Base-by-base conservation (phyloP, 1,140 invertebrate species). In the Sycophaga agraensis region DNA sequence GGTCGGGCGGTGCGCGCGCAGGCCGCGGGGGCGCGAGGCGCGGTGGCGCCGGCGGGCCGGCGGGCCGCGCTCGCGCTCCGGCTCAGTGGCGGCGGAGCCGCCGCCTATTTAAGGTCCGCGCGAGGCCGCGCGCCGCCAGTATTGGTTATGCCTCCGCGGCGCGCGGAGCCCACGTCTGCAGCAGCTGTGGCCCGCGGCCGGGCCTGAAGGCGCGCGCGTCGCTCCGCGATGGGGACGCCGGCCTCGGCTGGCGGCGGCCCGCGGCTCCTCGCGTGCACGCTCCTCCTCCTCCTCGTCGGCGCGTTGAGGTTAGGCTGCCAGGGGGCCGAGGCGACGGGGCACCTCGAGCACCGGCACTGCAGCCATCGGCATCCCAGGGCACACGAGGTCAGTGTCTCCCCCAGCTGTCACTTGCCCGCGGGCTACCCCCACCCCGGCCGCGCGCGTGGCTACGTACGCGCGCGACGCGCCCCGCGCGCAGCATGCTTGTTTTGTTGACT, bases 281-380 rank as follows among this genome's bases (percentile, higher is more conserved):
- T 60, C 35, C 43, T 59, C 35, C 26, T 54, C 35, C 22, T 34
- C 16, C 37, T 50, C 39, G 17, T 57, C 4, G 53, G 8, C 40
- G 19, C 34, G 49, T 50, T 16, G 50, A 31, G 21, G 35, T 58
- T 35, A 26, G 24, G 40, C 22, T 35, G 50, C 16, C 46, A 28
- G 39, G 37, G 57, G 45, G 59, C 31, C 12, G 54, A 43, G 48
- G 49, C 17, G 66, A 69, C 58, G 66, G 66, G 68, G 68, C 66
- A 70, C 48, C 67, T 77, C 64, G 74, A 75, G 57, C 77, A 81
- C 56, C 73, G 74, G 19, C 77, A 81, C 43, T 84, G 83, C 74
- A 81, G 66, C 61, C 83, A 85, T 66, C 75, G 78, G 53, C 81
- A 84, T 73, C 83, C 83, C 14, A 76, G 75, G 42, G 71, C 76